phyloP scores from a whole-genome alignment of 2,888 invertebrate species.

The Brachyptera putata region DNA sequence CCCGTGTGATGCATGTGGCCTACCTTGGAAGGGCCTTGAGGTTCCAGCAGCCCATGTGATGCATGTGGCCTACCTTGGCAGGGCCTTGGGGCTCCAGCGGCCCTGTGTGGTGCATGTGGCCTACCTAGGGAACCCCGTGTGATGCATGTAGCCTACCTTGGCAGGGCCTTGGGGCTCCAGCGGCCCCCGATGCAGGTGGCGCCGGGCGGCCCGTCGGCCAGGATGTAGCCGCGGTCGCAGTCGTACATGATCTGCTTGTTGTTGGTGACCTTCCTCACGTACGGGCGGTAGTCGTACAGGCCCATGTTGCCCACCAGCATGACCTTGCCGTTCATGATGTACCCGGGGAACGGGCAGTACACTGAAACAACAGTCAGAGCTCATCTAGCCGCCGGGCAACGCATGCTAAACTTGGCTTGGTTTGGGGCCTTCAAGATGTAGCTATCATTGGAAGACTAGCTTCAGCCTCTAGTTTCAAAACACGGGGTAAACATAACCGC shows the following conservation, averaged over 20 bases:
- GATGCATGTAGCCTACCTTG: slow-evolving; percentile 55
- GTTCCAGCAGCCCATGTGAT: slow-evolving; percentile 89
- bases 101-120: too few relatives aligned
- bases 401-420: too few relatives aligned
- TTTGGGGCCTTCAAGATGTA: too few relatives aligned
- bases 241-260: slow-evolving; percentile 96
- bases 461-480: too few relatives aligned
- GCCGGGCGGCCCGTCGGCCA: slow-evolving; percentile 83
- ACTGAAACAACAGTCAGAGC: too few relatives aligned
- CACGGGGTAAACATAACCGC: too few relatives aligned
- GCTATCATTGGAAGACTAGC: too few relatives aligned
- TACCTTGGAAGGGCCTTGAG: slow-evolving; percentile 84
- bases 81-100: too few relatives aligned
- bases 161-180: slow-evolving; percentile 87
- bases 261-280: slow-evolving; percentile 84
- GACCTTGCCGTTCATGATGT: slow-evolving; percentile 84
- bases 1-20: slow-evolving; percentile 94
- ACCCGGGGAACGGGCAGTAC: slow-evolving; percentile 90
- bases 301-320: slow-evolving; percentile 93
- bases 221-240: slow-evolving; percentile 85
- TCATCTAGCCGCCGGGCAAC: too few relatives aligned
- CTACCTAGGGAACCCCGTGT: too few relatives aligned
- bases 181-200: slow-evolving; percentile 92
- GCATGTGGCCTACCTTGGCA: slow-evolving; percentile 91
- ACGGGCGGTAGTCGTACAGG: slow-evolving; percentile 88